A percentile compares a stretch with the other conserved stretches of the same genome.
These are phyloP conservation scores for Felis catus DNA, from an alignment of 2,113 vertebrate genomes.

Conservation along the genomic window DNA sequence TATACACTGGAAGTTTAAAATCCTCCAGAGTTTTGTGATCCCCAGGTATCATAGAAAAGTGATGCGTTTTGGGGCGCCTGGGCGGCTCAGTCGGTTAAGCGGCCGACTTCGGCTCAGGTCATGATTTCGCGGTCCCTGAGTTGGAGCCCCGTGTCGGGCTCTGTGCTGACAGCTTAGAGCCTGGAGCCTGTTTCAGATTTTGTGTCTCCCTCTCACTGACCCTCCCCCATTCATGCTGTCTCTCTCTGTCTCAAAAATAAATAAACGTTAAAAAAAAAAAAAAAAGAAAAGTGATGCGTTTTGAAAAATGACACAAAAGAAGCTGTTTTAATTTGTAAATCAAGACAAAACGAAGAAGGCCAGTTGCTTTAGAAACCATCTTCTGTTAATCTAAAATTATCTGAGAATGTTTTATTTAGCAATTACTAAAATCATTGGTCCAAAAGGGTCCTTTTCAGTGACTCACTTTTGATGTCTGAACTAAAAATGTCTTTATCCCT, in stretches of 20 bases:
- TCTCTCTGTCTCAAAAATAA: no score
- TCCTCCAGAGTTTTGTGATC: neutral
- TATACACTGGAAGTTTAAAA: neutral
- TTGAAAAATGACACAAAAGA: neutral
- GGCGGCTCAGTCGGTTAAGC: no score
- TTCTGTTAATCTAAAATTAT: neutral
- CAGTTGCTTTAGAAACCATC: neutral
- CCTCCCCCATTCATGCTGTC: no score
- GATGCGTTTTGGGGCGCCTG: neutral
- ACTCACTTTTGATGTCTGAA: constrained; percentile 11
- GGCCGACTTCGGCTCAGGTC: no score
- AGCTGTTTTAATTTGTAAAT: neutral
- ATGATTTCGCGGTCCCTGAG: no score
- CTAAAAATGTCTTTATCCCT: neutral
- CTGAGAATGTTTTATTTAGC: neutral
- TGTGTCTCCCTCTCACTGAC: no score
- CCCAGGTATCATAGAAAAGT: neutral
- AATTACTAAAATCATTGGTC: neutral
- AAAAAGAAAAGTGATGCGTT: neutral
- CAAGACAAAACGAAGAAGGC: neutral
- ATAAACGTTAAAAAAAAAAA: no score
- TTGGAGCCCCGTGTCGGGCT: no score
- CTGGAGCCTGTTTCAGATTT: no score
- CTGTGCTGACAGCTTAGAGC: no score
- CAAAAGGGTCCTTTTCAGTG: neutral